Percentiles rank a stretch among this genome's conserved stretches.
These are phyloP conservation scores for Botrylloides violaceus DNA, from an alignment of 23 tunicate species.

Conservation along the genomic window DNA sequence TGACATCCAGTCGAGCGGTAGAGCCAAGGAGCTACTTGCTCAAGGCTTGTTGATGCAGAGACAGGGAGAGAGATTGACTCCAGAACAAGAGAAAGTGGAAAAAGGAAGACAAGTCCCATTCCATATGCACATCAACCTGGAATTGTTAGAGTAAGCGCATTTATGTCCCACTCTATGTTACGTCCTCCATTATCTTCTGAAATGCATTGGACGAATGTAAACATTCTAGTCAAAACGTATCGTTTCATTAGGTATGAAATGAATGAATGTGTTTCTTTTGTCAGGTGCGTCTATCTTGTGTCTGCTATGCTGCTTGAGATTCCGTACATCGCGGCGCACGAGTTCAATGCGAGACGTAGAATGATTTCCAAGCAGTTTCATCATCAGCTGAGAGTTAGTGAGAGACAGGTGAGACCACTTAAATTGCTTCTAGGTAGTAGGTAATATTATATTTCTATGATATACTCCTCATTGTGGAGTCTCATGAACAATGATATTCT, in stretches of 20 bases:
- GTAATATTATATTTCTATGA: no score
- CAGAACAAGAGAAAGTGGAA: constrained; percentile 92
- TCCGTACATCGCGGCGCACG: constrained; percentile 95
- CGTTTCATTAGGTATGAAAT: no score
- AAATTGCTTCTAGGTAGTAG: no score
- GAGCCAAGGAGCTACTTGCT: constrained; percentile 88
- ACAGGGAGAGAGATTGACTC: constrained; percentile 86
- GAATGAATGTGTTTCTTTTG: not conserved
- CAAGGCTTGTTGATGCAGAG: constrained; percentile 87
- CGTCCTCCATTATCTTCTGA: no score
- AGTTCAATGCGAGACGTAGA: constrained; percentile 86
- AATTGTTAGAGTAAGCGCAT: constrained; percentile 56
- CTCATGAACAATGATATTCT: not conserved
- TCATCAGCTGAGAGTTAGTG: constrained; percentile 91
- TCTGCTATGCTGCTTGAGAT: constrained; percentile 97
- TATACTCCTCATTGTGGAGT: not conserved
- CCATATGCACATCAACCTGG: constrained; percentile 96
- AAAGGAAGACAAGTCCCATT: constrained; percentile 83
- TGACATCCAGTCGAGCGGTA: constrained; percentile 94
- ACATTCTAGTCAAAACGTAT: no score
- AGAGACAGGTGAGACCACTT: constrained; percentile 51
- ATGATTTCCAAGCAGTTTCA: constrained; percentile 99
- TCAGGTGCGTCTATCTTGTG: constrained; percentile 82
- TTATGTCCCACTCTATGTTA: no score
- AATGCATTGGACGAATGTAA: no score